Evolutionary conservation across 64 coral and sea anemone species (phyloP).

Genomic region (Montipora efflorescens): DNA sequence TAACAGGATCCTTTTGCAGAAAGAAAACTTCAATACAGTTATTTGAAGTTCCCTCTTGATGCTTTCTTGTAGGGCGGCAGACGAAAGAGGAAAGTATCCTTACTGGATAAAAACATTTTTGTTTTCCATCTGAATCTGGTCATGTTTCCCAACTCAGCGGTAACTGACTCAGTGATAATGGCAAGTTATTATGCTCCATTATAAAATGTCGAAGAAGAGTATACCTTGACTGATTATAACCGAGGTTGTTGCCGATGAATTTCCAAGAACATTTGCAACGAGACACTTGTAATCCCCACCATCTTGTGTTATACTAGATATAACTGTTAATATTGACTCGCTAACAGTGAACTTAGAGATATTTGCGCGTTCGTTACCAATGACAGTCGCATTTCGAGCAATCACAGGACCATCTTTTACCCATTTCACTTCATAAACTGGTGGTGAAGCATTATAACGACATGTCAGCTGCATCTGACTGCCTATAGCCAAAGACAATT

Average conservation of each 20-base stretch:
- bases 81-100: no score
- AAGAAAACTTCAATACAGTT: no score
- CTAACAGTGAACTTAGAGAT: neutral
- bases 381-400: neutral
- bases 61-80: no score
- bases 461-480: neutral
- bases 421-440: conserved; percentile 8
- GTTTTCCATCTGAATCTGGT: no score
- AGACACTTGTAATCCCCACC: neutral
- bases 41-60: no score
- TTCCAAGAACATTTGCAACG: neutral
- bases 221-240: neutral
- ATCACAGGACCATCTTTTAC: neutral
- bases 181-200: no score
- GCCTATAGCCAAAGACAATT: neutral
- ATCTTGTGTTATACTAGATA: neutral
- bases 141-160: no score
- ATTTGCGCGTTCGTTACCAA: neutral
- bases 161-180: no score
- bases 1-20: no score
- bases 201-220: neutral
- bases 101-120: no score
- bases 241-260: neutral
- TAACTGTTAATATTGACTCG: neutral
- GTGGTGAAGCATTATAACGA: neutral